Conservation (phyloP, 2,888 invertebrate species). For the Drosophila stalkeri region DNA sequence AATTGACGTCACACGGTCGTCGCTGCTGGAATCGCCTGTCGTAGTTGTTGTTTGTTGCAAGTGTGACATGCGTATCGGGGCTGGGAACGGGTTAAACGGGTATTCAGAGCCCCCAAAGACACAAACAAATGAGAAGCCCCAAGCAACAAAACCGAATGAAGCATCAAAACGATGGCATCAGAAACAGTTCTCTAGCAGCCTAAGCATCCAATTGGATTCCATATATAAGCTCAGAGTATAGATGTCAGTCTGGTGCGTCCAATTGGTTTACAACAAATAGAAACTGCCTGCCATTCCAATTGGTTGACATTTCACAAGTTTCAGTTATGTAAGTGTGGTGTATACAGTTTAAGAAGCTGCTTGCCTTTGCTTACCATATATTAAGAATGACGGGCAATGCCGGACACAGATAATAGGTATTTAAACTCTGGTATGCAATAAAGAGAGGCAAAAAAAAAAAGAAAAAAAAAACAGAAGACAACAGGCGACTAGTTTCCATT, state of each 20-base stretch:
- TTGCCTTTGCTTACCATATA: background rate
- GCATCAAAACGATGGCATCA: conserved; percentile 19
- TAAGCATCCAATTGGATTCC: background rate
- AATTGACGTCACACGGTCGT: conserved; percentile 72
- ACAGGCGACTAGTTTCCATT: conserved; percentile 72
- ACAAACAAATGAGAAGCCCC: conserved; percentile 88
- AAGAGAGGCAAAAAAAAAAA: conserved; percentile 25
- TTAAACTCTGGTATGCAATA: conserved; percentile 52
- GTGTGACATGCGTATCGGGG: conserved; percentile 68
- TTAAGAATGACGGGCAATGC: conserved; percentile 31
- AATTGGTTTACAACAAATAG: background rate
- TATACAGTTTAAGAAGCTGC: conserved; percentile 5
- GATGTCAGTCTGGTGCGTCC: background rate
- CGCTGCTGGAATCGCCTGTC: conserved; percentile 32
- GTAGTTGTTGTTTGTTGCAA: conserved; percentile 54
- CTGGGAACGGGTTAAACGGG: conserved; percentile 69
- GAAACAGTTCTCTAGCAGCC: conserved; percentile 7
- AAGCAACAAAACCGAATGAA: conserved; percentile 28
- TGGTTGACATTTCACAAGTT: background rate
- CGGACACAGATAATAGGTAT: conserved; percentile 36
- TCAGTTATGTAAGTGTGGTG: conserved; percentile 1
- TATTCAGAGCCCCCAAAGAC: conserved; percentile 84
- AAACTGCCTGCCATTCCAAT: background rate
- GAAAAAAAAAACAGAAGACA: conserved; percentile 27
- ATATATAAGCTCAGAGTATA: background rate